Evolutionary conservation across 2,113 vertebrate genomes (phyloP), one percentile per base, ranked within the genome.

Genomic region (Donacobius atricapilla): DNA sequence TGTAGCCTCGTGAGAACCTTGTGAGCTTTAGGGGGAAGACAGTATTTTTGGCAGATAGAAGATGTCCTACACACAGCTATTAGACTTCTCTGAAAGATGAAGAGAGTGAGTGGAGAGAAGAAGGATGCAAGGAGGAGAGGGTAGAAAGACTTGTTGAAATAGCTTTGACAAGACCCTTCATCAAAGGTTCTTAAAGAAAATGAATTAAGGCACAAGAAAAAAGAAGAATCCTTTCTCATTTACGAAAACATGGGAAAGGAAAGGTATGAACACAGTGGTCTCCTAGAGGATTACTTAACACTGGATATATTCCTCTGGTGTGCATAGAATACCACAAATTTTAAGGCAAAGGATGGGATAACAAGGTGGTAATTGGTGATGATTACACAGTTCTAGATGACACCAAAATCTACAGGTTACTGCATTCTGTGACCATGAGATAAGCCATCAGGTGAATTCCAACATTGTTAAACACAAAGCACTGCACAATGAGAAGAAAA

Each of bases 1-100:
- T 13, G 19, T n/a, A 60, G n/a, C 30, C 30, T 56, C 0, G 0
- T 10, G 35, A 60, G 23, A 68, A 47, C 9, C 3, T 42, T 37
- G 13, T 21, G 44, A 83, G 39, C 15, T 64, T 54, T 13, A 2
- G 1, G 5, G 40, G 20, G 27, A 87, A 77, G 72, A 25, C 0
- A 0, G 2, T 23, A 65, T 61, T 83, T 60, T 68, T 48, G 31
- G 23, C 24, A 89, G 33, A 60, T 0, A 57, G 24, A 81, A 42
- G 39, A 70, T 51, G 10, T 24, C 33, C 19, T 12, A 68, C 23
- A 6, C 24, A 69, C 45, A 87, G 35, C n/a, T 68, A 35, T 44
- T 4, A 57, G 14, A 73, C 19, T 65, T 37, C 28, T n/a, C 47
- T 50, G 30, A 65, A 84, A 77, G 7, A 33, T 19, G 9, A 87